A percentile compares a stretch with the other conserved stretches of the same genome.
phyloP scores from a whole-genome alignment of 2,888 invertebrate species.

The Diaperis boleti region DNA sequence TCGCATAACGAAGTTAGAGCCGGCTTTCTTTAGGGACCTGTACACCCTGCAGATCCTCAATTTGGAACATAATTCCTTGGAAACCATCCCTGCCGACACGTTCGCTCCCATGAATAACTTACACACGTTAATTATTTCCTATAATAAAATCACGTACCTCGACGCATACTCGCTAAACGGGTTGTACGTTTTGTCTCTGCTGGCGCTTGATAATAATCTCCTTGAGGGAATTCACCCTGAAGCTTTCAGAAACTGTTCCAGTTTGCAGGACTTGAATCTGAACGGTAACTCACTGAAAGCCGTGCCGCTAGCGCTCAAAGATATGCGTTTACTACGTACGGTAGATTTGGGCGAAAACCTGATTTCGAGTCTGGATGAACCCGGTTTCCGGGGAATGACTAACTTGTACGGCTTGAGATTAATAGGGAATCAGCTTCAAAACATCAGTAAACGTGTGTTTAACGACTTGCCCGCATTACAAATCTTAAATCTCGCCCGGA shows the following conservation, averaged over 20 bases:
- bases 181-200: constrained; percentile 84
- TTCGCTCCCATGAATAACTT: constrained; percentile 93
- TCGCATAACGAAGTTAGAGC: constrained; percentile 82
- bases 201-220: constrained; percentile 88
- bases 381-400: constrained; percentile 85
- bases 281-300: constrained; percentile 87
- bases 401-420: constrained; percentile 89
- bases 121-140: constrained; percentile 87
- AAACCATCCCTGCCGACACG: constrained; percentile 87
- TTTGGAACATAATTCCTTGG: constrained; percentile 85
- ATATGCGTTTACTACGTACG: constrained; percentile 87
- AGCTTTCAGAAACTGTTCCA: constrained; percentile 91
- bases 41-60: constrained; percentile 89
- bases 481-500: constrained; percentile 89
- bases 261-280: constrained; percentile 89
- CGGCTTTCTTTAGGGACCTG: constrained; percentile 86
- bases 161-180: constrained; percentile 91
- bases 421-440: constrained; percentile 88
- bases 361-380: constrained; percentile 83
- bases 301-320: constrained; percentile 84
- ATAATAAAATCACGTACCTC: constrained; percentile 86
- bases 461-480: constrained; percentile 84
- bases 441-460: constrained; percentile 84
- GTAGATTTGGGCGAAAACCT: constrained; percentile 93
- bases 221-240: constrained; percentile 87